Evolutionary conservation across 2,797 vertebrate genomes (phyloP), one percentile per base, ranked within the genome.

Genomic region (Acomys russatus): DNA sequence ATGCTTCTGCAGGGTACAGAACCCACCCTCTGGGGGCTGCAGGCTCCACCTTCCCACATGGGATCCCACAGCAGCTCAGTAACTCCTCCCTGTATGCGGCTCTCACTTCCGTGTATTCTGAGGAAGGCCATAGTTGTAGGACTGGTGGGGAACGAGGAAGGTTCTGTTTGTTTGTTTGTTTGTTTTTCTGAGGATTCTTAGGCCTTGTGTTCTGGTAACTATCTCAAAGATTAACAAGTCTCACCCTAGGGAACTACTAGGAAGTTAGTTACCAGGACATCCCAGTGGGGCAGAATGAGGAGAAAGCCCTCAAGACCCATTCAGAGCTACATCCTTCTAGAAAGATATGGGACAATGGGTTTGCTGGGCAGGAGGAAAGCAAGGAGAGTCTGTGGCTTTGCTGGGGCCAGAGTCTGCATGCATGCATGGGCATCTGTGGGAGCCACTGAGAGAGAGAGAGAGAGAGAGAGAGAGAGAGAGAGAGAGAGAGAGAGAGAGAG

Each of bases 41-140:
- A 51, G 33, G 20, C 7, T 28, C 30, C 6, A 12, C 35, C 6
- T 6, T 14, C 20, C 61, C 12, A 8, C 1, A 0, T n/a, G 71
- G 78, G 30, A 22, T 30, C 49, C 12, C 4, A n/a, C 10, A 49
- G 20, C 44, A 49, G 28, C 44, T 51, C 1, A 12, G 20, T 59
- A 23, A 28, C 80, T 15, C 33, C n/a, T 49, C 30, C 25, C 23
- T 35, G 10, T 9, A 1, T 22, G 56, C 49, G 22, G 23, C 76
- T 35, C 3, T 11, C 23, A 63, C 8, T 6, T 11, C 14, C 33
- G 1, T 6, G 15, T 23, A 9, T n/a, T 7, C 56, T 14, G 64
- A 33, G 22, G 20, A 78, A 25, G 30, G 56, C 0, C 38, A 44
- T 0, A 28, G n/a, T 63, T 11, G 8, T 4, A 3, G 1, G 12